These are phyloP conservation scores for Intellagama lesueurii DNA, from an alignment of 2,797 vertebrate species.

Conservation along the genomic window DNA sequence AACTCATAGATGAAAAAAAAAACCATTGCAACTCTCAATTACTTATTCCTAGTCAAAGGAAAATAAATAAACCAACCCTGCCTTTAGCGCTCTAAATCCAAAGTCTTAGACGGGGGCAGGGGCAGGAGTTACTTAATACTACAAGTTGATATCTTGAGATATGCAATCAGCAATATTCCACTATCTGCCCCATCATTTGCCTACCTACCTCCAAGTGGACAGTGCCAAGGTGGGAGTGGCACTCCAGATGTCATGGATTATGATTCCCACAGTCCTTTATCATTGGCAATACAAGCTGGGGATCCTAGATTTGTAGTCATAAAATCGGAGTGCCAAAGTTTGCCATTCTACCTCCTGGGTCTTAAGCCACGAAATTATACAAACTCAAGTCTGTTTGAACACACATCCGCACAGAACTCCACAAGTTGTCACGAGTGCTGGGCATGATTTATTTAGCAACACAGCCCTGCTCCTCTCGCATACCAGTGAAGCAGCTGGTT, in stretches of 20 bases:
- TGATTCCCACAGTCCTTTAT: too few species aligned
- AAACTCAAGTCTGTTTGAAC: neutral
- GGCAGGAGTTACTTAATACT: neutral
- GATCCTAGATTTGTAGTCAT: too few species aligned
- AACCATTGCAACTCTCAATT: neutral
- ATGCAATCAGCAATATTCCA: neutral
- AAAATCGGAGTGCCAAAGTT: too few species aligned
- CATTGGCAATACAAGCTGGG: too few species aligned
- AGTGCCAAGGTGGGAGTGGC: too few species aligned
- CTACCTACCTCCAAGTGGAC: too few species aligned
- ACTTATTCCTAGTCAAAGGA: neutral
- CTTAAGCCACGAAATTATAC: too few species aligned
- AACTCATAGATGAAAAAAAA: neutral
- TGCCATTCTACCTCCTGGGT: too few species aligned
- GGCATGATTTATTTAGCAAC: constrained; percentile 54
- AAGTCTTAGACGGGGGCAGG: too few species aligned
- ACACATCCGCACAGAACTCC: neutral
- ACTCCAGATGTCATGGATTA: too few species aligned
- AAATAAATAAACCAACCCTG: neutral
- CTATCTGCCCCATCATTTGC: too few species aligned
- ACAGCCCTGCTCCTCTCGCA: constrained; percentile 23
- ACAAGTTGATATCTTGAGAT: neutral
- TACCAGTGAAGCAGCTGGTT: constrained; percentile 30
- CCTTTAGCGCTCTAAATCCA: neutral
- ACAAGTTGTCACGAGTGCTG: constrained; percentile 6